Conservation (phyloP, 2,797 vertebrate genomes). For the Leptodactylus fallax region DNA sequence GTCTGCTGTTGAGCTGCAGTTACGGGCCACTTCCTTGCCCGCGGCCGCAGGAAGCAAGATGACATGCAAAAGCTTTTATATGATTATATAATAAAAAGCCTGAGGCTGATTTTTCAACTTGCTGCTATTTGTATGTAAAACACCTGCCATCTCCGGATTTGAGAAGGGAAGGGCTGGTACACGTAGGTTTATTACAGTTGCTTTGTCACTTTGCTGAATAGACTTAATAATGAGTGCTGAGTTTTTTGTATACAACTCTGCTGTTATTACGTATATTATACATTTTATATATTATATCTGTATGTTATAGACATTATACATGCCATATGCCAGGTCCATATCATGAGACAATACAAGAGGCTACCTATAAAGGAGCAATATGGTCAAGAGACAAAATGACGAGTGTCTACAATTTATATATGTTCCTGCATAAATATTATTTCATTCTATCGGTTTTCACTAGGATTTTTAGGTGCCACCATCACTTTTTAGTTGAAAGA, state of each 20-base stretch:
- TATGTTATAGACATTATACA: too few relatives aligned
- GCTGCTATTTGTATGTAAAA: conserved; percentile 40
- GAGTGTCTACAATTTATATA: not conserved
- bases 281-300: too few relatives aligned
- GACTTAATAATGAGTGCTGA: too few relatives aligned
- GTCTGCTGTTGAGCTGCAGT: conserved; percentile 28
- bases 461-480: too few relatives aligned
- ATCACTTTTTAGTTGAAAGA: too few relatives aligned
- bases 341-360: too few relatives aligned
- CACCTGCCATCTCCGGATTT: conserved; percentile 35
- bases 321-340: too few relatives aligned
- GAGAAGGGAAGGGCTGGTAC: not conserved
- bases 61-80: conserved; percentile 57
- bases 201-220: conserved; percentile 12
- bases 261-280: too few relatives aligned
- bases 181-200: not conserved
- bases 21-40: conserved; percentile 46
- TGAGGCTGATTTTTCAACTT: not conserved
- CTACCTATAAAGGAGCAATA: not conserved
- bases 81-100: conserved; percentile 52
- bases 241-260: not conserved
- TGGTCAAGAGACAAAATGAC: not conserved
- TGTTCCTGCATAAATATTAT: not conserved
- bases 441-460: too few relatives aligned
- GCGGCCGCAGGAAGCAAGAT: conserved; percentile 28